phyloP scores from a whole-genome alignment of 1,140 invertebrate genomes.

The Linepithema humile region DNA sequence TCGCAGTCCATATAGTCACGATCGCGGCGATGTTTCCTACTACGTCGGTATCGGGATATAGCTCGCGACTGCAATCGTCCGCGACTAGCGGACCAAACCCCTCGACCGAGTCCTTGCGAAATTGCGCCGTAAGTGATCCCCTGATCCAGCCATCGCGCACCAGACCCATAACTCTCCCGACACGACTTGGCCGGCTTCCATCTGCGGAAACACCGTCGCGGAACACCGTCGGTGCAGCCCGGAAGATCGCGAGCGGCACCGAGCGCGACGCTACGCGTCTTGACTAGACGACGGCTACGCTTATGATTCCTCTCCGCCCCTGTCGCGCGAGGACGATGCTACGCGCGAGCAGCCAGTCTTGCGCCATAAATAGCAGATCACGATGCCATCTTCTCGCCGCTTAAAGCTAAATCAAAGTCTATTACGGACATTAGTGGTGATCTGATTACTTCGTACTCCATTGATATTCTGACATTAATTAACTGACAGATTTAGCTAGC shows the following conservation, averaged over 20 bases:
- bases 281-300: conserved; percentile 46
- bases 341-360: conserved; percentile 2
- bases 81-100: background rate
- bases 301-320: conserved; percentile 27
- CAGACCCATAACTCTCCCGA: conserved; percentile 69
- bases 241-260: conserved; percentile 15
- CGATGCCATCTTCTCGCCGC: background rate
- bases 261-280: conserved; percentile 16
- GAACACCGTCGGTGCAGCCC: background rate
- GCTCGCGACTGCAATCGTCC: conserved; percentile 2
- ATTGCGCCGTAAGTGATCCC: conserved; percentile 70
- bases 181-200: conserved; percentile 69
- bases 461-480: conserved; percentile 2
- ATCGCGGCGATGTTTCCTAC: background rate
- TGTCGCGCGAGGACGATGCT: background rate
- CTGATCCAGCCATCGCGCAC: conserved; percentile 66
- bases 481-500: background rate
- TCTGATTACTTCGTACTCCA: background rate
- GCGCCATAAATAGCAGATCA: conserved; percentile 13
- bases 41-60: conserved; percentile 5
- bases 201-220: conserved; percentile 56
- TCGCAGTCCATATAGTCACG: background rate
- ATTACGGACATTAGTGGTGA: background rate
- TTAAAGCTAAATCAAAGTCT: conserved; percentile 40
- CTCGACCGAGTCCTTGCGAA: conserved; percentile 62